phyloP scores from a whole-genome alignment of 2,113 vertebrate species.

The Pollachius pollachius region DNA sequence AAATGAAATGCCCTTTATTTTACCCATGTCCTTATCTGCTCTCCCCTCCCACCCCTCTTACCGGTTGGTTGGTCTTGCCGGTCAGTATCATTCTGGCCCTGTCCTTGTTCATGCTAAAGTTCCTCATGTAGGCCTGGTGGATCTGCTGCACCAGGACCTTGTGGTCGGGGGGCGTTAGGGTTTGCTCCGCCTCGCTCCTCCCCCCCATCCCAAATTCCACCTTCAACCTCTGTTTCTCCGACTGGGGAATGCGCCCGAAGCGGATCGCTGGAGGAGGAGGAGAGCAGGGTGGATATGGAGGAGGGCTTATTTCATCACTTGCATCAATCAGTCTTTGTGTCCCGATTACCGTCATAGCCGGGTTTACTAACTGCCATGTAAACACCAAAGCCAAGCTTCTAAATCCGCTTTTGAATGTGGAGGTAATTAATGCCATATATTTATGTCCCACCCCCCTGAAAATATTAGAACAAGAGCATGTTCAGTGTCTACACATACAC shows the following conservation, averaged over 20 bases:
- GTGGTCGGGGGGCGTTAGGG: slow-evolving; percentile 78
- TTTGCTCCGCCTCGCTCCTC: slow-evolving; percentile 75
- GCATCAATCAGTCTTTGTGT: too few relatives aligned
- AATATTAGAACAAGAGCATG: too few relatives aligned
- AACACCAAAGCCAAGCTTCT: too few relatives aligned
- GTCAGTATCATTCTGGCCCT: slow-evolving; percentile 91
- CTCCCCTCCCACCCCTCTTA: slow-evolving; percentile 56
- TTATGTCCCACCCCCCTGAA: too few relatives aligned
- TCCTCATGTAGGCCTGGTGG: slow-evolving; percentile 90
- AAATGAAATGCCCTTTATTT: too few relatives aligned
- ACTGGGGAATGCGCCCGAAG: slow-evolving; percentile 93
- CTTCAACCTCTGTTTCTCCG: slow-evolving; percentile 91
- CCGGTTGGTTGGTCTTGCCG: slow-evolving; percentile 85
- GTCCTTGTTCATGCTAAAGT: slow-evolving; percentile 94
- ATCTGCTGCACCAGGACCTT: slow-evolving; percentile 85
- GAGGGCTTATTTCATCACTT: too few relatives aligned
- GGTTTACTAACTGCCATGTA: too few relatives aligned
- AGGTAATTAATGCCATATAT: too few relatives aligned
- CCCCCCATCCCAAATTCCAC: slow-evolving; percentile 74
- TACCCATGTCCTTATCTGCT: too few relatives aligned
- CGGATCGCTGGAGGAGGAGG: slow-evolving; percentile 78
- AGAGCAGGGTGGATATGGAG: background rate
- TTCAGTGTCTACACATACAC: too few relatives aligned
- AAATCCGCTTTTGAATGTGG: too few relatives aligned
- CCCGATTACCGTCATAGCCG: too few relatives aligned